Evolutionary conservation across 2,113 vertebrate genomes (phyloP), one percentile per base, ranked within the genome.

Genomic region (Bungarus multicinctus): DNA sequence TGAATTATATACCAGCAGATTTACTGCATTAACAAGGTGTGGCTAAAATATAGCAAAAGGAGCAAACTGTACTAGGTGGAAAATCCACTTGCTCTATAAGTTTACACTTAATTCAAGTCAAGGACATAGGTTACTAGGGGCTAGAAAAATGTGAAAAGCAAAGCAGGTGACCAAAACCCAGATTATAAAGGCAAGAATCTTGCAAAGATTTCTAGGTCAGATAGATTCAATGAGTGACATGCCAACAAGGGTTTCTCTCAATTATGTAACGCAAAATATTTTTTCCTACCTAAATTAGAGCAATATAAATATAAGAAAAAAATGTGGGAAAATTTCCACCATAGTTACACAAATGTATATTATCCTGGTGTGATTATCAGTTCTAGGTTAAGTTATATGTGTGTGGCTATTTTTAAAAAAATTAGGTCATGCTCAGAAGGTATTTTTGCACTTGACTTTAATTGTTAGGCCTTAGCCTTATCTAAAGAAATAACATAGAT

Each of bases 81-180:
- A 64, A 93, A 95, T 12, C 3, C 18, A 27, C n/a, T 88, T 97
- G 93, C 96, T 95, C 95, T 94, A 94, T 52, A 95, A 96, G 53
- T 95, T 94, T 94, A 94, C 90, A 92, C 92, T 95, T 45, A 88
- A 92, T 92, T 74, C 94, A 96, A 92, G 43, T 2, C 16, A 58
- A 52, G 55, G 3, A 1, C 53, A 92, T 27, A 47, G 93, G 47
- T 53, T 88, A 52, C n/a, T 64, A 8, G n/a, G 11, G 23, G 5
- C 14, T 60, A 39, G 18, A 11, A 18, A 91, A 64, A 89, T 30
- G 43, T 57, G 92, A 87, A 91, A 94, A 95, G 27, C 0, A 55
- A 85, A 50, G 64, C 91, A 93, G 92, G 54, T 52, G 91, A 90
- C 69, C 92, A 89, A 69, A 94, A 93, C 64, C 20, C 87, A 93